Evolutionary conservation across 1,140 invertebrate genomes (phyloP).

Genomic region (Drosophila melanogaster): Release_6_plus_ISO1_MT NT_033779.5:12216001-12216500

Average conservation of each 20-base stretch:
- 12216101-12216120: too few relatives aligned
- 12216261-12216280: too few relatives aligned
- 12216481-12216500: constrained; percentile 80
- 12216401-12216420: constrained; percentile 5
- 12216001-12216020: not conserved
- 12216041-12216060: too few relatives aligned
- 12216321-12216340: constrained; percentile 4
- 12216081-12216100: too few relatives aligned
- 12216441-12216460: constrained; percentile 5
- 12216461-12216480: constrained; percentile 63
- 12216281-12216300: not conserved
- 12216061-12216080: too few relatives aligned
- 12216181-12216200: not conserved
- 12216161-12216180: too few relatives aligned
- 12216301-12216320: constrained; percentile 2
- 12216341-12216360: constrained; percentile 42
- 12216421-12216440: constrained; percentile 11
- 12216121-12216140: too few relatives aligned
- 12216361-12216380: constrained; percentile 53
- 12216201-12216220: not conserved
- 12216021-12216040: too few relatives aligned
- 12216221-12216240: not conserved
- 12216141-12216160: too few relatives aligned
- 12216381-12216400: constrained; percentile 10
- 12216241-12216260: too few relatives aligned